Evolutionary conservation across 2,797 vertebrate genomes (phyloP).

Genomic region (Malurus leucopterus): DNA sequence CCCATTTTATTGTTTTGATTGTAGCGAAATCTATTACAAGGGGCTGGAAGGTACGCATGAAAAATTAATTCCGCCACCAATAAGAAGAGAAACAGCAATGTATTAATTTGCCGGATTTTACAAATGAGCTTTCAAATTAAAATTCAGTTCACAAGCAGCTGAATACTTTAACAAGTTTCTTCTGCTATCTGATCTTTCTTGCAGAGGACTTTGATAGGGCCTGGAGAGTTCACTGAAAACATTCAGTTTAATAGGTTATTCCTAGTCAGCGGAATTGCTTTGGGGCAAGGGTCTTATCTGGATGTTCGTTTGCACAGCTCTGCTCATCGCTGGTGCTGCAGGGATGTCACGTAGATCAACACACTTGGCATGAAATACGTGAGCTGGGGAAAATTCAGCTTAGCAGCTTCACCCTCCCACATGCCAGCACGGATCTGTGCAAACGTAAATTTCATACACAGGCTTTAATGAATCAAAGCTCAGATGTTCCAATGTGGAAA

Average conservation of each 20-base stretch:
- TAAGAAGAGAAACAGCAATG: constrained; percentile 1
- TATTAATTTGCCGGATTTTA: constrained; percentile 39
- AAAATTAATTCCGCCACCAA: constrained; percentile 36
- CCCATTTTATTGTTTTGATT: constrained; percentile 51
- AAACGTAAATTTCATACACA: not conserved
- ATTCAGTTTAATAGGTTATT: constrained; percentile 14
- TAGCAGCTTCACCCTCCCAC: constrained; percentile 17
- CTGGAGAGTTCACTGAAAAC: constrained; percentile 22
- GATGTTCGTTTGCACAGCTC: not conserved
- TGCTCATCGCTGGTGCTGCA: not conserved
- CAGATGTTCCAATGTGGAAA: not conserved
- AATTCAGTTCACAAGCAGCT: constrained; percentile 9
- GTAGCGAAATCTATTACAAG: constrained; percentile 38
- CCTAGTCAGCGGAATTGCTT: not conserved
- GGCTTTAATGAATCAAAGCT: constrained; percentile 1
- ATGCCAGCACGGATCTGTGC: accelerated
- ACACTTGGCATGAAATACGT: not conserved
- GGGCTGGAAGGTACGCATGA: constrained; percentile 31
- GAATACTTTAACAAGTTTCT: constrained; percentile 27
- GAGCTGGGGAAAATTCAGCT: constrained; percentile 15
- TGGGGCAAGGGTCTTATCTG: constrained; percentile 23
- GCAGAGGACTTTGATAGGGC: constrained; percentile 13
- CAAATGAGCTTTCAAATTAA: constrained; percentile 35
- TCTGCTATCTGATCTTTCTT: constrained; percentile 12
- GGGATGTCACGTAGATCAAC: not conserved